These are phyloP conservation scores for Rhinolophus sinicus DNA, from an alignment of 2,113 vertebrate genomes.

Conservation along the genomic window DNA sequence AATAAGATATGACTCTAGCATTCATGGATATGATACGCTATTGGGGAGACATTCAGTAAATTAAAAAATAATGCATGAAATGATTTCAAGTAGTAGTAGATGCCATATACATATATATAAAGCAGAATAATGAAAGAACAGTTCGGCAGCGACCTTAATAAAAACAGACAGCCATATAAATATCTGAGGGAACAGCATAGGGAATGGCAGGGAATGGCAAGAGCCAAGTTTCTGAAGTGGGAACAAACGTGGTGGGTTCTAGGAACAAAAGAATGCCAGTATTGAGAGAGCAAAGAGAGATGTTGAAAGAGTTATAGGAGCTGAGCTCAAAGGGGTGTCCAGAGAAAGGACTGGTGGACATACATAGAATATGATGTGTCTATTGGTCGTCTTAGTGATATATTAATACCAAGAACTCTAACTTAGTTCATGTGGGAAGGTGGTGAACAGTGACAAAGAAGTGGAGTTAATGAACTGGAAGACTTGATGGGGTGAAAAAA, in stretches of 20 bases:
- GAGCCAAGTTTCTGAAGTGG: neutral
- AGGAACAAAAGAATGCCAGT: neutral
- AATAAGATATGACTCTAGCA: neutral
- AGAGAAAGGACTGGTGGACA: neutral
- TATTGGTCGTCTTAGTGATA: neutral
- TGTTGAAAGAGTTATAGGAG: neutral
- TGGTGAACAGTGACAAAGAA: neutral
- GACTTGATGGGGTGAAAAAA: neutral
- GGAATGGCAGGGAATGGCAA: neutral
- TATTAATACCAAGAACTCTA: neutral
- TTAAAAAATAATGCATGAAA: neutral
- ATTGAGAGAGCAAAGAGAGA: neutral
- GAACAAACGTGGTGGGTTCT: neutral
- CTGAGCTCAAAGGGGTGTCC: neutral
- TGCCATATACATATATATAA: neutral
- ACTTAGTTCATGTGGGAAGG: neutral
- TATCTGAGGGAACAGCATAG: neutral
- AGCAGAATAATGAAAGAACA: neutral
- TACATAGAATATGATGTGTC: neutral
- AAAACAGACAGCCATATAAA: neutral
- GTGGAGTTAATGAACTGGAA: neutral
- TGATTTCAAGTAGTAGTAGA: neutral
- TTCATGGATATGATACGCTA: neutral
- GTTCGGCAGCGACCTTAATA: neutral
- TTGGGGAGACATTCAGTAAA: neutral